Percentiles rank a stretch among this genome's conserved stretches.
Evolutionary conservation across 2,888 invertebrate species (phyloP).

Genomic region (Pyralis farinalis): DNA sequence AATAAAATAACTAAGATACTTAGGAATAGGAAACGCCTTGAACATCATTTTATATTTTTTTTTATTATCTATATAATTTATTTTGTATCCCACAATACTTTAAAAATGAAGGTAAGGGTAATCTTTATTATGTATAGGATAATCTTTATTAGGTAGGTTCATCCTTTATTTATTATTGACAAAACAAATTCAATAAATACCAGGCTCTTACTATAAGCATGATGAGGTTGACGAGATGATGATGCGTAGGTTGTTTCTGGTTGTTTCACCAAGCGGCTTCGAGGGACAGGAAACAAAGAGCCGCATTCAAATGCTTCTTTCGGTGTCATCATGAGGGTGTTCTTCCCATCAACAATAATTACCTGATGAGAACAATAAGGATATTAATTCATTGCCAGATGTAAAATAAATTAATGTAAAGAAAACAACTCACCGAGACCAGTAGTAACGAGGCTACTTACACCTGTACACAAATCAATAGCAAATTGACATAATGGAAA

Average conservation of each 20-base stretch:
- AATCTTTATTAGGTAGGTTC: constrained; percentile 36
- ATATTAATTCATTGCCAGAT: constrained; percentile 29
- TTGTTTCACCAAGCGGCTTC: constrained; percentile 15
- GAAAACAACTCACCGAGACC: constrained; percentile 62
- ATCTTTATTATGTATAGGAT: constrained; percentile 40
- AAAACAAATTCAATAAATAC: constrained; percentile 74
- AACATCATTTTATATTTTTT: constrained; percentile 27
- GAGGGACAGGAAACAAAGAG: constrained; percentile 12
- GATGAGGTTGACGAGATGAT: constrained; percentile 37
- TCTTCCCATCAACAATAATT: constrained; percentile 27
- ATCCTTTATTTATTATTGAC: constrained; percentile 63
- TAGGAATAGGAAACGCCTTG: constrained; percentile 44
- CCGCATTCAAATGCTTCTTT: not conserved
- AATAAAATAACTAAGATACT: constrained; percentile 14
- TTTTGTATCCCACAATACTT: constrained; percentile 25
- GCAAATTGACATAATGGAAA: constrained; percentile 57
- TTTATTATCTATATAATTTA: constrained; percentile 27
- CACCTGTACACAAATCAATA: constrained; percentile 46
- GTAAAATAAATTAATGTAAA: constrained; percentile 35
- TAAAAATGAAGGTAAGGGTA: constrained; percentile 40
- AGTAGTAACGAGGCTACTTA: constrained; percentile 22
- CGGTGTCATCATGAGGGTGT: not conserved
- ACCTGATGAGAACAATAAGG: constrained; percentile 53
- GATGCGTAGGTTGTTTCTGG: constrained; percentile 20
- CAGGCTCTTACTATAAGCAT: constrained; percentile 73